Percentiles rank a stretch among this genome's conserved stretches.
These are phyloP conservation scores for Patiria miniata DNA, from an alignment of 35 echinoderm and acorn worm genomes.

Conservation along the genomic window DNA sequence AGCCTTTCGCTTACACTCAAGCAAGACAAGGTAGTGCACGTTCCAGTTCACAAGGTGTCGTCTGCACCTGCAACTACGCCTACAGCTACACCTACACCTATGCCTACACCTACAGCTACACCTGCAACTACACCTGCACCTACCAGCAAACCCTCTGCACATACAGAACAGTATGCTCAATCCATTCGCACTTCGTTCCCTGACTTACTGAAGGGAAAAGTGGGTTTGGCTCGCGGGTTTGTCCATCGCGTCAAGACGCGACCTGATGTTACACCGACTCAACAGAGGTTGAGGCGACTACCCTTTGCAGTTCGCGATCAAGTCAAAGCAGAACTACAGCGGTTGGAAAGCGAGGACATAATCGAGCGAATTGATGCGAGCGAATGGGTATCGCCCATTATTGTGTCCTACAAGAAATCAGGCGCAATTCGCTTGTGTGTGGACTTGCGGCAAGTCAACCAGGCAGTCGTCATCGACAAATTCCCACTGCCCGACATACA, in stretches of 20 bases:
- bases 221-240: slow-evolving; percentile 4
- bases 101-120: background rate
- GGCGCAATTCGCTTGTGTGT: slow-evolving; percentile 62
- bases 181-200: background rate
- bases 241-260: slow-evolving; percentile 44
- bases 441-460: slow-evolving; percentile 71
- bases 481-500: slow-evolving; percentile 66
- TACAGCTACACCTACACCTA: slow-evolving; percentile 6
- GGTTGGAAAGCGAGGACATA: slow-evolving; percentile 37
- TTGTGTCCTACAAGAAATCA: slow-evolving; percentile 56
- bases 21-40: background rate
- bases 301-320: slow-evolving; percentile 52
- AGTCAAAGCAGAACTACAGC: slow-evolving; percentile 27
- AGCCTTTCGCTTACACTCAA: background rate
- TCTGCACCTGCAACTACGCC: background rate
- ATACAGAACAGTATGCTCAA: background rate
- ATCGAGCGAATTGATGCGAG: slow-evolving; percentile 66
- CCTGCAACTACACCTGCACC: background rate
- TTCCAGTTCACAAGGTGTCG: background rate
- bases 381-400: slow-evolving; percentile 80
- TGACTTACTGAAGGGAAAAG: background rate
- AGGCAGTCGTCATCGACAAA: slow-evolving; percentile 56
- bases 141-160: background rate
- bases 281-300: slow-evolving; percentile 49
- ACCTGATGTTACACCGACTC: slow-evolving; percentile 33